Evolutionary conservation across 1,140 invertebrate genomes (phyloP).

Genomic region (Drosophila ercepeae): DNA sequence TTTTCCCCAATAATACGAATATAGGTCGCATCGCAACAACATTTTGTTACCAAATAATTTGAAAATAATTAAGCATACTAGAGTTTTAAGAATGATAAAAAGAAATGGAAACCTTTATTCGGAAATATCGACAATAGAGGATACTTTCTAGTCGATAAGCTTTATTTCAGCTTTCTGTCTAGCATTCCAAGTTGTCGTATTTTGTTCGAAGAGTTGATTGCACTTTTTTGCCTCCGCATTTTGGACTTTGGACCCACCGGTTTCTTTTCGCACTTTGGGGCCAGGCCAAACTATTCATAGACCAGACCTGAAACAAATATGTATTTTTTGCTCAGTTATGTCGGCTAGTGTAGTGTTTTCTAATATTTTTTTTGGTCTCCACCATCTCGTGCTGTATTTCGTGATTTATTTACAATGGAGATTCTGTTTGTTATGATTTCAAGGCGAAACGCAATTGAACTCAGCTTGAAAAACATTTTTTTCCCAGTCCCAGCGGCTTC

Average conservation of each 20-base stretch:
- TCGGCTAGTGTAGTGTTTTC: constrained; percentile 15
- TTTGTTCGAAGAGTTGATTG: constrained; percentile 67
- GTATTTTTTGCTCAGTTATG: neutral
- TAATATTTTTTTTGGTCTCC: constrained; percentile 9
- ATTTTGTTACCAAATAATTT: no score
- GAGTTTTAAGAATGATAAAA: no score
- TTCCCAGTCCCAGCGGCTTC: constrained; percentile 7
- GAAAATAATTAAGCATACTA: neutral
- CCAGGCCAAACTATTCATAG: constrained; percentile 66
- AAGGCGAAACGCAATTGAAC: constrained; percentile 64
- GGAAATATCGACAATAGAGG: neutral
- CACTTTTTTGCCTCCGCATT: constrained; percentile 56
- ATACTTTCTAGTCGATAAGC: neutral
- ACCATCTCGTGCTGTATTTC: constrained; percentile 8
- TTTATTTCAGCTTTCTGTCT: neutral
- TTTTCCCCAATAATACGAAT: neutral
- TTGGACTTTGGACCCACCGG: constrained; percentile 63
- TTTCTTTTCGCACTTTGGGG: constrained; percentile 40
- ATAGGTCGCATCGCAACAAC: neutral
- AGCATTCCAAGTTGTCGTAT: constrained; percentile 52
- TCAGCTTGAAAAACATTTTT: constrained; percentile 26
- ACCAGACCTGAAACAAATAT: constrained; percentile 24
- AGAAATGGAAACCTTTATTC: no score
- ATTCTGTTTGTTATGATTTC: constrained; percentile 32
- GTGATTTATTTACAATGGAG: constrained; percentile 18